Percentiles rank a stretch among this genome's conserved stretches.
Evolutionary conservation across 2,797 vertebrate species (phyloP).

Genomic region (Octomys mimax): DNA sequence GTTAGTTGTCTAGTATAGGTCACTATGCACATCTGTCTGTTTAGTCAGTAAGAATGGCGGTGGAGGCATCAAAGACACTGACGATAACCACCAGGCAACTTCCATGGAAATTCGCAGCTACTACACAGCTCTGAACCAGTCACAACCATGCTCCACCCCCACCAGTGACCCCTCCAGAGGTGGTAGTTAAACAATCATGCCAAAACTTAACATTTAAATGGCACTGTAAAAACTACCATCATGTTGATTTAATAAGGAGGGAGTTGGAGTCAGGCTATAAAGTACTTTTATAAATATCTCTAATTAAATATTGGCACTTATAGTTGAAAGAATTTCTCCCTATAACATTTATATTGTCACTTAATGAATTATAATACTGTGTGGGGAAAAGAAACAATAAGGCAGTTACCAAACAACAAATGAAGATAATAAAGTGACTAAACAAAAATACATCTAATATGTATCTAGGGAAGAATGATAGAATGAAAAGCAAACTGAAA

Average conservation of each 20-base stretch:
- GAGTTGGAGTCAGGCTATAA: not conserved
- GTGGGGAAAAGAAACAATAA: not conserved
- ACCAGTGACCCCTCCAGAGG: not conserved
- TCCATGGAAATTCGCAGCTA: not conserved
- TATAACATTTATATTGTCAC: not conserved
- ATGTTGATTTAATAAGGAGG: not conserved
- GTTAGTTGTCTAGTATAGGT: not conserved
- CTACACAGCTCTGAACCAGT: not conserved
- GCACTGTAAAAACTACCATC: not conserved
- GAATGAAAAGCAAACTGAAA: not conserved
- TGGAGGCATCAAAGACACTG: not conserved
- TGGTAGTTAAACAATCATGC: not conserved
- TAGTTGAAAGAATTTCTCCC: slow-evolving; percentile 2
- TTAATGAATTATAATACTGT: slow-evolving; percentile 15
- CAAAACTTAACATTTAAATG: not conserved
- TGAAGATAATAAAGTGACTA: not conserved
- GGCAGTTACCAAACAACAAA: not conserved
- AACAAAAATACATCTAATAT: not conserved
- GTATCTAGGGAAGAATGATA: not conserved
- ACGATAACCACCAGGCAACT: not conserved
- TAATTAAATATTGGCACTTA: slow-evolving; percentile 1
- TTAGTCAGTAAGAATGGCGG: not conserved
- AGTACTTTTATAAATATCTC: not conserved
- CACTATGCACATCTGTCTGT: not conserved
- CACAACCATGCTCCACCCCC: too few relatives aligned